Conservation (phyloP, 2,797 vertebrate species). For the Potorous gilbertii region DNA sequence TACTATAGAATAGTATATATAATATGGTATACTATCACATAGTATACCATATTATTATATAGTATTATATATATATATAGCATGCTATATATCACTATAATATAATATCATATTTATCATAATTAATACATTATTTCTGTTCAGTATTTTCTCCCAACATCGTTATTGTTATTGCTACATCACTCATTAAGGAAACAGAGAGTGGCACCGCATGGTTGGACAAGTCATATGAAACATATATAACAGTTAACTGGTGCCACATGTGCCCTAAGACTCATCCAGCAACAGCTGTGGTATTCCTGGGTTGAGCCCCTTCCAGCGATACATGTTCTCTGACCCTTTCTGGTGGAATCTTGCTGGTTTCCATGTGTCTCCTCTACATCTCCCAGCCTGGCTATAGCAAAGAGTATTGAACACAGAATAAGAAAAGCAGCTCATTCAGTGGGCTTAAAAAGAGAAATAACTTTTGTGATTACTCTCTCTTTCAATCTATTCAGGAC, state of each 20-base stretch:
- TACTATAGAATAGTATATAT: too few species aligned
- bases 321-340: neutral
- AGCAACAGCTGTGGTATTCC: neutral
- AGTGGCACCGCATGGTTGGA: neutral
- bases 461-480: neutral
- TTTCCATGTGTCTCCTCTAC: neutral
- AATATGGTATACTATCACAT: neutral
- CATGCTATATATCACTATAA: too few species aligned
- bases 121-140: neutral
- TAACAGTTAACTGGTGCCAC: neutral
- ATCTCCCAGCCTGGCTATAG: neutral
- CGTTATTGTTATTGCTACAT: neutral
- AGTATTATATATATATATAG: neutral
- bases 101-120: neutral
- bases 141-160: neutral
- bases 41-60: too few species aligned
- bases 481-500: neutral
- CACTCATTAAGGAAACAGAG: neutral
- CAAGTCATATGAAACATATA: neutral
- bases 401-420: neutral
- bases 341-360: neutral
- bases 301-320: neutral
- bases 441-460: neutral
- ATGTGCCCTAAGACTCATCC: neutral
- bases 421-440: neutral